Percentiles rank a stretch among this genome's conserved stretches.
phyloP scores from a whole-genome alignment of 2,113 vertebrate species.

The Eleginops maclovinus region DNA sequence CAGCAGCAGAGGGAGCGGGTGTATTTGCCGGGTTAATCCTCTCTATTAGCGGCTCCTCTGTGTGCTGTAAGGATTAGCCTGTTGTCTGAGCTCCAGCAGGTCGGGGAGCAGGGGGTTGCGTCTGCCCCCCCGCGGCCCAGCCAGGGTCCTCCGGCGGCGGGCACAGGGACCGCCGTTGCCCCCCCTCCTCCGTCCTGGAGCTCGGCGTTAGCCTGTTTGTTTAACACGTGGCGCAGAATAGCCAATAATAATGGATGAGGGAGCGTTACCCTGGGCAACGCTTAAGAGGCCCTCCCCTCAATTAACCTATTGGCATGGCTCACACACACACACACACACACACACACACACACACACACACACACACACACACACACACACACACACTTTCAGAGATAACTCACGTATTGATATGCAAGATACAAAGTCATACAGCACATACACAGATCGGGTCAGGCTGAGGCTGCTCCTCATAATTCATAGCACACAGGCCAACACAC shows the following conservation, averaged over 20 bases:
- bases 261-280: conserved; percentile 62
- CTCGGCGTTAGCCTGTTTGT: conserved; percentile 46
- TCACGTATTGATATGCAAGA: conserved; percentile 73
- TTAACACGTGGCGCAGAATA: conserved; percentile 55
- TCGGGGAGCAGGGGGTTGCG: conserved; percentile 56
- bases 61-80: conserved; percentile 77
- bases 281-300: conserved; percentile 77
- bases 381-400: conserved; percentile 52
- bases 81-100: conserved; percentile 72
- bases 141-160: conserved; percentile 30
- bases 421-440: conserved; percentile 55
- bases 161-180: conserved; percentile 5
- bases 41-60: conserved; percentile 73
- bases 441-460: conserved; percentile 61
- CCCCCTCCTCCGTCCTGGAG: conserved; percentile 31
- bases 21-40: conserved; percentile 71
- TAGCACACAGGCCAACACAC: conserved; percentile 34
- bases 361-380: conserved; percentile 13
- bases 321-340: conserved; percentile 29
- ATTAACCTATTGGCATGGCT: conserved; percentile 73
- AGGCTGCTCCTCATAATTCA: conserved; percentile 73
- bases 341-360: conserved; percentile 18
- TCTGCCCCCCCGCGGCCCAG: conserved; percentile 38
- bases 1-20: conserved; percentile 56
- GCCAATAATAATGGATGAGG: conserved; percentile 55